phyloP scores from a whole-genome alignment of 2,113 vertebrate genomes.

The Gambusia holbrooki region DNA sequence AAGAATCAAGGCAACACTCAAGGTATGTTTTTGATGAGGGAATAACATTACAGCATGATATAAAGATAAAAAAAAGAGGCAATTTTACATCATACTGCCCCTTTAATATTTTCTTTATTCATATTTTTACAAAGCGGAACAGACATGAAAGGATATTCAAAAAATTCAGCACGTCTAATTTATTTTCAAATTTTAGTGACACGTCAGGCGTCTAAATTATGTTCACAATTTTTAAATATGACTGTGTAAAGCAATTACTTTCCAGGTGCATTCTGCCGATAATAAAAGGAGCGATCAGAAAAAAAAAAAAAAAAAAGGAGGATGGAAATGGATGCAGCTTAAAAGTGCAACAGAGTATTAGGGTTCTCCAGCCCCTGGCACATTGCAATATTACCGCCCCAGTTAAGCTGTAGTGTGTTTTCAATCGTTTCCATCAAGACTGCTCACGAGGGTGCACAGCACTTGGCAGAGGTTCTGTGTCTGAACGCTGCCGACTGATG shows the following conservation, averaged over 20 bases:
- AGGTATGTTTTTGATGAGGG: too few species aligned
- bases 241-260: background rate
- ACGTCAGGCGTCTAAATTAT: background rate
- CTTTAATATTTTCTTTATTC: too few species aligned
- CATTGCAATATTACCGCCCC: background rate
- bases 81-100: too few species aligned
- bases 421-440: conserved; percentile 16
- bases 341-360: background rate
- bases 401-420: conserved; percentile 23
- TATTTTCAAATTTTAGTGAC: background rate
- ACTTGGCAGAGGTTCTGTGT: conserved; percentile 9
- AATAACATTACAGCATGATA: too few species aligned
- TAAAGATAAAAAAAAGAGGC: too few species aligned
- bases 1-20: too few species aligned
- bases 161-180: background rate
- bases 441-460: conserved; percentile 4
- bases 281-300: background rate
- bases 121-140: conserved; percentile 14
- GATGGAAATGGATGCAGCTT: background rate
- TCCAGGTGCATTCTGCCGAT: background rate
- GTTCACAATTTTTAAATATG: background rate
- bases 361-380: background rate
- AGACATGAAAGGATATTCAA: background rate
- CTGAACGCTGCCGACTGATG: conserved; percentile 35
- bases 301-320: background rate